A percentile compares a stretch with the other conserved stretches of the same genome.
These are phyloP conservation scores for Scarus forsteni DNA, from an alignment of 2,797 vertebrate species.

Conservation along the genomic window DNA sequence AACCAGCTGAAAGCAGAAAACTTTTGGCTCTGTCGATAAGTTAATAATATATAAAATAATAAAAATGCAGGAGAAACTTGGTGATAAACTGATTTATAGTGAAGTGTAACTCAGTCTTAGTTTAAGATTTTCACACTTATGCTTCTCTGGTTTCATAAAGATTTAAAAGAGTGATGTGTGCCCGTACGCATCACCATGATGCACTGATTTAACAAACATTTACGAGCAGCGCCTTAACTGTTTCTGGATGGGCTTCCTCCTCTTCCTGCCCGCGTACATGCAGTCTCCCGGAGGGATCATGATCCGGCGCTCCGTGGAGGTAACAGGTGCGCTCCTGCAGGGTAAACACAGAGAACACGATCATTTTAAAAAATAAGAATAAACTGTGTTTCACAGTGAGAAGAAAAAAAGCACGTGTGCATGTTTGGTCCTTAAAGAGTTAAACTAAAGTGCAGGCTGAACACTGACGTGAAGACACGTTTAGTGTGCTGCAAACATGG, in stretches of 20 bases:
- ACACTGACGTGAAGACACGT: neutral
- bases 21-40: too few relatives aligned
- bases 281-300: slow-evolving; percentile 98
- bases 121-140: too few relatives aligned
- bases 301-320: slow-evolving; percentile 80
- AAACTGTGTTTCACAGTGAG: neutral
- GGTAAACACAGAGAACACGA: slow-evolving; percentile 45
- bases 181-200: neutral
- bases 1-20: too few relatives aligned
- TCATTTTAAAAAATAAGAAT: slow-evolving; percentile 33
- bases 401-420: neutral
- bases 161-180: too few relatives aligned
- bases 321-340: slow-evolving; percentile 81
- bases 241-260: slow-evolving; percentile 96
- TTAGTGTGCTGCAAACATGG: neutral
- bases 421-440: neutral
- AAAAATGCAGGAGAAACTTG: too few relatives aligned
- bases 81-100: too few relatives aligned
- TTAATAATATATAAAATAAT: too few relatives aligned
- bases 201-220: neutral
- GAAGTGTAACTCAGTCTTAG: too few relatives aligned
- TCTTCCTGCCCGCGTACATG: slow-evolving; percentile 95
- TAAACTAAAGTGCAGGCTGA: neutral
- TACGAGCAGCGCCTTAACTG: slow-evolving; percentile 87
- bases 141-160: too few relatives aligned